A percentile compares a stretch with the other conserved stretches of the same genome.
Evolutionary conservation across 1,140 invertebrate species (phyloP).

Genomic region (Eurosta solidaginis): DNA sequence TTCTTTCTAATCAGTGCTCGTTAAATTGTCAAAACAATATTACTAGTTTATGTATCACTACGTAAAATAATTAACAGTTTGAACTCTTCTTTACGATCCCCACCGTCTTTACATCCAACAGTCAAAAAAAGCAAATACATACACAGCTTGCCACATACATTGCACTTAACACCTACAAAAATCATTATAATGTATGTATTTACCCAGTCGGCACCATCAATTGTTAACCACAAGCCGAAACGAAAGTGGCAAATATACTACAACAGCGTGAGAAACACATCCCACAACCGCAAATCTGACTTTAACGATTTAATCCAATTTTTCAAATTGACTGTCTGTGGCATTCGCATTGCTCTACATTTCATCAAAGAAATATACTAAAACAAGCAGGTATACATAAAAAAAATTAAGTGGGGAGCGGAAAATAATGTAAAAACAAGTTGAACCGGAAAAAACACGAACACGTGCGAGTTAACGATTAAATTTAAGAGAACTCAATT

Average conservation of each 20-base stretch:
- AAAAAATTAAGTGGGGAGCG: background rate
- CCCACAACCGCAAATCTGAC: conserved; percentile 19
- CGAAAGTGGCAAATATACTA: background rate
- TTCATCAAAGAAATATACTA: conserved; percentile 7
- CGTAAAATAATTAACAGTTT: too few relatives aligned
- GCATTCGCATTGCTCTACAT: conserved; percentile 22
- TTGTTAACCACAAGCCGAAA: conserved; percentile 1
- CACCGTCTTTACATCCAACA: too few relatives aligned
- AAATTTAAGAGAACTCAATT: background rate
- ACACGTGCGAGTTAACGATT: background rate
- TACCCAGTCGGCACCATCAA: background rate
- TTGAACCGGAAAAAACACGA: conserved; percentile 19
- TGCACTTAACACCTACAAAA: too few relatives aligned
- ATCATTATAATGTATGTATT: too few relatives aligned
- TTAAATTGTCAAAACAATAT: too few relatives aligned
- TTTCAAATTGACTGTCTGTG: conserved; percentile 27
- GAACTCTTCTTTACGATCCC: too few relatives aligned
- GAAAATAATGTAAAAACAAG: background rate
- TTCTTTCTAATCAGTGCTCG: too few relatives aligned
- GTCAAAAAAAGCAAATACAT: too few relatives aligned
- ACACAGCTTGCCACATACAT: too few relatives aligned
- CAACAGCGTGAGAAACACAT: conserved; percentile 4
- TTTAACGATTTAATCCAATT: conserved; percentile 29
- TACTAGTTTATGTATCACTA: too few relatives aligned
- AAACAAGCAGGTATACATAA: background rate